Percentiles rank a stretch among this genome's conserved stretches.
These are phyloP conservation scores for Ciconia boyciana DNA, from an alignment of 2,113 vertebrate species.

Conservation along the genomic window DNA sequence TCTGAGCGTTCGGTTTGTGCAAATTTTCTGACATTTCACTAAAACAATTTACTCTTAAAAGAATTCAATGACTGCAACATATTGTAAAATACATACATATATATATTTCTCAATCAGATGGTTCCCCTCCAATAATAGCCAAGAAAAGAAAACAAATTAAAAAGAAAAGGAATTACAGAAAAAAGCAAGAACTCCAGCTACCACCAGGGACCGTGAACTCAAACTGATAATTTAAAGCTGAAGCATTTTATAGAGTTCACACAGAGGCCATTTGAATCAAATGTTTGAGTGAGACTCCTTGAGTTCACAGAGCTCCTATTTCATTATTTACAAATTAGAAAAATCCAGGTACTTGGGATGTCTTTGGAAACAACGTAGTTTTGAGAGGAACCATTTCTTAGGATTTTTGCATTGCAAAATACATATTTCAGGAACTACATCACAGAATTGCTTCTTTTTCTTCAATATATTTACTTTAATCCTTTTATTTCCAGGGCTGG, in stretches of 20 bases:
- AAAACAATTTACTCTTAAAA: slow-evolving; percentile 56
- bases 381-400: neutral
- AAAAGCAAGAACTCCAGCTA: slow-evolving; percentile 23
- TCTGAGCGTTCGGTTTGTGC: neutral
- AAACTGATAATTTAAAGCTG: slow-evolving; percentile 49
- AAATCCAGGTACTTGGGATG: neutral
- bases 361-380: neutral
- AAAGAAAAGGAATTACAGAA: neutral
- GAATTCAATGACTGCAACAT: slow-evolving; percentile 1
- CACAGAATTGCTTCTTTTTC: neutral
- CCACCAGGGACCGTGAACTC: slow-evolving; percentile 3
- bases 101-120: neutral
- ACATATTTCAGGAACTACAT: neutral
- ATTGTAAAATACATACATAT: neutral
- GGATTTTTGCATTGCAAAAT: neutral
- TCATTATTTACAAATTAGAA: slow-evolving; percentile 34
- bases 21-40: slow-evolving; percentile 59
- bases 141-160: neutral
- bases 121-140: neutral
- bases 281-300: neutral
- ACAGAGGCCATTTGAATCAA: slow-evolving; percentile 34
- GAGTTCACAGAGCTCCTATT: slow-evolving; percentile 21
- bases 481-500: slow-evolving; percentile 20
- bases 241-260: slow-evolving; percentile 60
- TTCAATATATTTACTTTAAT: slow-evolving; percentile 22